Evolutionary conservation across 2,888 invertebrate genomes (phyloP).

Genomic region (Parasteatoda lunata): DNA sequence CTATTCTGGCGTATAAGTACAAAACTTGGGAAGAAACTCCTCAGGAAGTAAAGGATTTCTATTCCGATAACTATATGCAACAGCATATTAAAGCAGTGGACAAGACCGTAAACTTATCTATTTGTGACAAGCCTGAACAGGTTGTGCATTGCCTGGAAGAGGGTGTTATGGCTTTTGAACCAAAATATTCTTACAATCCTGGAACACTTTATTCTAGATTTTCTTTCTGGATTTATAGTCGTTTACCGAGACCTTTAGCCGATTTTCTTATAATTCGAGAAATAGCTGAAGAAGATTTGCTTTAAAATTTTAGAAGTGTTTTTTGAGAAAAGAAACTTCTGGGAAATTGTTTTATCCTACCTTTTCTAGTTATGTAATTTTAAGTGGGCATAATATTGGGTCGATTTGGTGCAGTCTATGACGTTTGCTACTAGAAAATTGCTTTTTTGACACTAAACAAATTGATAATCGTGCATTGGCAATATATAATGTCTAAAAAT

Average conservation of each 20-base stretch:
- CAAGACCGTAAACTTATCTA: constrained; percentile 30
- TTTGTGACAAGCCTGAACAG: constrained; percentile 51
- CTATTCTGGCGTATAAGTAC: not conserved
- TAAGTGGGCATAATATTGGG: too few species aligned
- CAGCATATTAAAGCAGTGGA: not conserved
- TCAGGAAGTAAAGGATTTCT: constrained; percentile 27
- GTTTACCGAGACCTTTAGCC: constrained; percentile 41
- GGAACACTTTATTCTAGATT: constrained; percentile 36
- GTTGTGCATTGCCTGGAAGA: constrained; percentile 61
- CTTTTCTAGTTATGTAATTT: not conserved
- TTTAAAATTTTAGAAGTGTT: not conserved
- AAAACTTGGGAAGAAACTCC: constrained; percentile 51
- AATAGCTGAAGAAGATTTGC: not conserved
- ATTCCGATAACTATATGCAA: constrained; percentile 27
- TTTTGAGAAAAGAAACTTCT: not conserved
- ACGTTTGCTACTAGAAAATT: too few species aligned
- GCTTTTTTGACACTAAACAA: too few species aligned
- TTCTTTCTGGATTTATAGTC: constrained; percentile 11
- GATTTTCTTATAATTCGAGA: constrained; percentile 9
- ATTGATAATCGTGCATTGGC: too few species aligned
- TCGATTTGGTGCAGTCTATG: too few species aligned
- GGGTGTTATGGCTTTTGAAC: constrained; percentile 49
- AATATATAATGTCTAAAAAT: too few species aligned
- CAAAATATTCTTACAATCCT: constrained; percentile 56
- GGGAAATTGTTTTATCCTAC: not conserved